phyloP scores from a whole-genome alignment of 2,113 vertebrate species.

The Rhinichthys klamathensis region DNA sequence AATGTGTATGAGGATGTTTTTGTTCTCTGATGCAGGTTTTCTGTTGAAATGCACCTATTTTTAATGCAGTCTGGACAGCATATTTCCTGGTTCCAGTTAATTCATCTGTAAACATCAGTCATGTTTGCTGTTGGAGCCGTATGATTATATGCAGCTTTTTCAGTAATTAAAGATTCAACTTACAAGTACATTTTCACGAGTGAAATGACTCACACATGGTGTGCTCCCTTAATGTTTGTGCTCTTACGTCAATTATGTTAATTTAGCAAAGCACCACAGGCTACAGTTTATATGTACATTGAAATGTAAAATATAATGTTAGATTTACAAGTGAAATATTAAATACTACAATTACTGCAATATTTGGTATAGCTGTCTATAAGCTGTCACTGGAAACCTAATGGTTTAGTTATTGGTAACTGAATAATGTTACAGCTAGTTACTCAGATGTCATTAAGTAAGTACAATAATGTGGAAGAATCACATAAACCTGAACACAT shows the following conservation, averaged over 20 bases:
- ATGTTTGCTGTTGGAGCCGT: neutral
- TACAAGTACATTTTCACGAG: neutral
- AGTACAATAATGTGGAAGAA: neutral
- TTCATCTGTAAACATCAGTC: conserved; percentile 3
- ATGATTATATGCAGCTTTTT: conserved; percentile 17
- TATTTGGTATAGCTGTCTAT: neutral
- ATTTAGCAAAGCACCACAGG: conserved; percentile 2
- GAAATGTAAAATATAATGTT: neutral
- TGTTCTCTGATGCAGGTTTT: neutral
- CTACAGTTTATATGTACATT: neutral
- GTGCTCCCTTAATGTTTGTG: conserved; percentile 1
- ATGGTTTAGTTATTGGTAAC: neutral
- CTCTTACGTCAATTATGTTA: neutral
- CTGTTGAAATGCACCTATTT: neutral
- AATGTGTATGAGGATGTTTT: neutral
- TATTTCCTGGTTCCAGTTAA: neutral
- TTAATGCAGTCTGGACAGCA: neutral
- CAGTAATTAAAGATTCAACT: conserved; percentile 19
- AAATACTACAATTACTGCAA: neutral
- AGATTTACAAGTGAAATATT: neutral
- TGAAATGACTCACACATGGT: conserved; percentile 14
- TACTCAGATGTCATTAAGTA: neutral
- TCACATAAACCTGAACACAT: neutral
- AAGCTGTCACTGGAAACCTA: neutral
- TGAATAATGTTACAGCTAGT: neutral